Evolutionary conservation across 2,888 invertebrate genomes (phyloP), one percentile per base, ranked within the genome.

Genomic region (Plagodis pulveraria): DNA sequence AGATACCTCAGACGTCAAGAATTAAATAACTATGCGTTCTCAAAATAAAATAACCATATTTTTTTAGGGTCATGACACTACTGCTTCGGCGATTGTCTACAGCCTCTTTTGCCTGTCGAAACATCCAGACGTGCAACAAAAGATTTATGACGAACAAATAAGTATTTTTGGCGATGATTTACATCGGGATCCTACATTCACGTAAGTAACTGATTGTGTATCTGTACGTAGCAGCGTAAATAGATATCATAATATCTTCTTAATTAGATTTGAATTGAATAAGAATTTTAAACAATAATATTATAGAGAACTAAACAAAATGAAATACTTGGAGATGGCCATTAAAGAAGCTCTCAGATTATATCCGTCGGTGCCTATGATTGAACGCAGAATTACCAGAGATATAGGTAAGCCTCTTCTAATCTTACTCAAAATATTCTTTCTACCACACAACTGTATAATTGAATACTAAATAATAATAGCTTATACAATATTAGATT

Each of bases 11-110:
- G 22, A 22, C 22, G 22, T 22, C 22, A 1, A 2, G 1, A 2
- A 22, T 22, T 22, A 22, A 22, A 22, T 22, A 22, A 22, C 22
- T 4, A 22, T 22, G 22, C 1, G 22, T 4, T 22, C n/a, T n/a
- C n/a, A n/a, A n/a, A n/a, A n/a, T n/a, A n/a, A n/a, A n/a, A n/a
- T n/a, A n/a, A n/a, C n/a, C n/a, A n/a, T n/a, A n/a, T 4, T 36
- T 43, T 42, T 36, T 43, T 61, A 93, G 93, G 94, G 94, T 0
- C 93, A 94, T 55, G 94, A 94, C 58, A 94, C 94, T 0, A 94
- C 94, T 0, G 93, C 94, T 0, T 94, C 94, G 0, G 94, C 93
- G 0, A 84, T 94, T 9, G 81, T 86, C 0, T 95, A 93, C 72
- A 77, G 89, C 0, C 76, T 93, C 0, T 91, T 87, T 65, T 81